phyloP scores from a whole-genome alignment of 1,140 invertebrate species.

The Pachypsylla venusta region DNA sequence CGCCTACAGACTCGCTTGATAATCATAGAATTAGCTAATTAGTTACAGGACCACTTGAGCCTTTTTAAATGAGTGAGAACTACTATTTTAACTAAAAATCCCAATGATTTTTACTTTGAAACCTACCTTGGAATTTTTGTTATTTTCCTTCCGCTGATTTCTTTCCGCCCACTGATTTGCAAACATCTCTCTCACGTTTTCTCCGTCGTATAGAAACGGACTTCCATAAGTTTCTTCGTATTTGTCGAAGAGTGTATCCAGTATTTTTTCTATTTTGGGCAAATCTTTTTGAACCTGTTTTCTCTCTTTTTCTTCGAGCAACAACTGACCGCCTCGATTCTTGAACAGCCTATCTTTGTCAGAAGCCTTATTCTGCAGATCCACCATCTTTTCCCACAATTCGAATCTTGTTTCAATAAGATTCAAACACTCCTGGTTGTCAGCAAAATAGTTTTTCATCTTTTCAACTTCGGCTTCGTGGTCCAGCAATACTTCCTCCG shows the following conservation, averaged over 20 bases:
- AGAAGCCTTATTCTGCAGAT: background rate
- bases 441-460: background rate
- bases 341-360: conserved; percentile 15
- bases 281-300: conserved; percentile 19
- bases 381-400: background rate
- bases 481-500: background rate
- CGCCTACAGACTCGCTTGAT: too few species aligned
- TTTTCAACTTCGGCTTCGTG: background rate
- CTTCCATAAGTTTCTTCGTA: background rate
- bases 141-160: background rate
- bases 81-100: too few species aligned
- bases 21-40: too few species aligned
- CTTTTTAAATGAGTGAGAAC: too few species aligned
- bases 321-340: conserved; percentile 19
- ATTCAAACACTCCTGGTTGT: background rate
- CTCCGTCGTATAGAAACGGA: background rate
- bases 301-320: conserved; percentile 21
- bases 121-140: background rate
- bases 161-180: background rate
- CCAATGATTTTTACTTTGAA: too few species aligned
- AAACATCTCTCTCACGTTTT: background rate
- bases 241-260: background rate
- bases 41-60: too few species aligned
- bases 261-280: background rate
- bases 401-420: background rate